Evolutionary conservation across 1,140 invertebrate species (phyloP).

Genomic region (Prorops nasuta): DNA sequence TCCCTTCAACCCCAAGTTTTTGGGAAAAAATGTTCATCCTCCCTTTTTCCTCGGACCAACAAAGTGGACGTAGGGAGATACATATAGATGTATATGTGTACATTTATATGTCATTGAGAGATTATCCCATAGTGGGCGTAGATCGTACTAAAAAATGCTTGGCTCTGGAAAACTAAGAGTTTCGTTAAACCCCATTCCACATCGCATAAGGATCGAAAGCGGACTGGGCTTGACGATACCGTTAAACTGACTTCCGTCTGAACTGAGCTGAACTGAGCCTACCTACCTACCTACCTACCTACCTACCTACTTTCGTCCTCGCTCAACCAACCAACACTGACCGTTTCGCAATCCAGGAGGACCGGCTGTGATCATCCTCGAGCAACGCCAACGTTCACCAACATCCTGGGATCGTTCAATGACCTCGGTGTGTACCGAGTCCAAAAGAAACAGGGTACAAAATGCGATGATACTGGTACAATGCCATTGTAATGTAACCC

Average conservation of each 20-base stretch:
- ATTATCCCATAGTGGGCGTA: slow-evolving; percentile 3
- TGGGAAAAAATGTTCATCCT: no score
- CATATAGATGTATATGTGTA: no score
- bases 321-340: slow-evolving; percentile 24
- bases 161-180: slow-evolving; percentile 18
- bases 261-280: no score
- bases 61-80: no score
- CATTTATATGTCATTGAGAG: no score
- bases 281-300: slow-evolving; percentile 48
- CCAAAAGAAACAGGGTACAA: no score
- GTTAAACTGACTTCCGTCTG: slow-evolving; percentile 52
- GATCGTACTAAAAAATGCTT: neutral
- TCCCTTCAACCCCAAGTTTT: slow-evolving; percentile 38
- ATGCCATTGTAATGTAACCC: no score
- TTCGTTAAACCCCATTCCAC: slow-evolving; percentile 28
- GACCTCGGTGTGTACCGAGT: no score
- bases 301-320: slow-evolving; percentile 49
- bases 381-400: no score
- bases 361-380: slow-evolving; percentile 3
- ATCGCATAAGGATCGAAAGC: slow-evolving; percentile 22
- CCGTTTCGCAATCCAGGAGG: slow-evolving; percentile 17
- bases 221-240: slow-evolving; percentile 34
- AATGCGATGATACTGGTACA: no score
- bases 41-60: no score
- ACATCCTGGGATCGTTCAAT: slow-evolving; percentile 49